Evolutionary conservation across 2,888 invertebrate genomes (phyloP), one percentile per base, ranked within the genome.

Genomic region (Parnassius glacialis): DNA sequence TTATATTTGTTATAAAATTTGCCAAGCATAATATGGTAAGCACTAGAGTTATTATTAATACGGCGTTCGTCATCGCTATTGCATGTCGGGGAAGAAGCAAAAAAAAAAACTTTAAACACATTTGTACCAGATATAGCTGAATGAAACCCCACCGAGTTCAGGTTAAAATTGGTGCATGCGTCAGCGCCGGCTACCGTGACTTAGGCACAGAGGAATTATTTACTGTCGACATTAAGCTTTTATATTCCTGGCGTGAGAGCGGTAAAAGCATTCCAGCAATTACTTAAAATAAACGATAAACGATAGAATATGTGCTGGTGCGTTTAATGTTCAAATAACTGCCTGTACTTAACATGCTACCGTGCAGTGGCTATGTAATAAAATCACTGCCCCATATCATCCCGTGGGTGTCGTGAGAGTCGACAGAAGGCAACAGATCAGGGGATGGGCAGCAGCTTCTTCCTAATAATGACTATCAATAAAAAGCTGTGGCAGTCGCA

Each of bases 111-210:
- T 72, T 72, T 73, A 83, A 82, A 85, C 81, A 84, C 83, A 85
- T 80, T 78, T 70, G 70, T 65, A 68, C 82, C 80, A 78, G 79
- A 81, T 82, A 81, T 83, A 85, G 82, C 71, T 68, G 73, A 75
- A 77, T 74, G 71, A 60, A 72, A 70, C 74, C 71, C 70, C 69
- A 67, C 65, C 69, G 75, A 72, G 76, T 71, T 74, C 79, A 76
- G 76, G 76, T 81, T 81, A 81, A 81, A 79, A 71, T 75, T 71
- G 75, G 76, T 70, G 74, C 67, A 79, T 86, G 86, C 79, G 87
- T 87, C 87, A 85, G 71, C 80, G 80, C 76, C 82, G 72, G 62
- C 65, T 73, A 75, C 78, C 79, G 78, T 76, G 76, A 76, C 78
- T 67, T 65, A 70, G n/a, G 12, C 59, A n/a, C 25, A 20, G 44